phyloP scores from a whole-genome alignment of 1,140 invertebrate genomes.

The Brachionus calyciflorus region DNA sequence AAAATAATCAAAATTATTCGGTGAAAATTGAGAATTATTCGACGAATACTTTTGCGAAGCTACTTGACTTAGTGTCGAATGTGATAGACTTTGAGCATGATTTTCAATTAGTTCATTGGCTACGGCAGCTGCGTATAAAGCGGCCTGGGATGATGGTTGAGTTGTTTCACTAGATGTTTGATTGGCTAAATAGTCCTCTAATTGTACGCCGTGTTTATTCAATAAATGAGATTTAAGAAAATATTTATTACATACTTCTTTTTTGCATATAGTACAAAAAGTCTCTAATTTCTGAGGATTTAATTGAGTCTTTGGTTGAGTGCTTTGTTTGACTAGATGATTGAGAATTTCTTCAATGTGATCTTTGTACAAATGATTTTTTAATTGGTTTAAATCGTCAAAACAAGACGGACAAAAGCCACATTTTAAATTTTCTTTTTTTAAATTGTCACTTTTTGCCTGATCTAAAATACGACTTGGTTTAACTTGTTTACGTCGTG shows the following conservation, averaged over 20 bases:
- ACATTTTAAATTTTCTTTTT: background rate
- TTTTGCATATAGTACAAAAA: constrained; percentile 72
- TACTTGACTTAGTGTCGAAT: background rate
- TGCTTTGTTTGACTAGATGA: background rate
- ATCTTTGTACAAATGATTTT: constrained; percentile 44
- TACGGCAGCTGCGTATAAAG: constrained; percentile 8
- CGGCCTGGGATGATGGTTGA: background rate
- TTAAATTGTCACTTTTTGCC: too few species aligned
- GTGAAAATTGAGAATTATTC: background rate
- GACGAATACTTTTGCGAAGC: background rate
- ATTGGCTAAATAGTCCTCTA: constrained; percentile 32
- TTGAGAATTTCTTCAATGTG: constrained; percentile 34
- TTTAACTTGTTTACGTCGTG: background rate
- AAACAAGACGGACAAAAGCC: background rate
- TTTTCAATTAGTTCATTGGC: constrained; percentile 32
- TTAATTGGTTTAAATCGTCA: background rate
- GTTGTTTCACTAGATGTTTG: constrained; percentile 14
- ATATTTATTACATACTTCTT: constrained; percentile 64
- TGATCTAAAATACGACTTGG: background rate
- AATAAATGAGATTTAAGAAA: constrained; percentile 51
- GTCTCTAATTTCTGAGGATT: constrained; percentile 66
- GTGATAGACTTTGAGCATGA: background rate
- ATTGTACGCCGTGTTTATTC: constrained; percentile 36
- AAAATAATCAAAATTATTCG: constrained; percentile 20
- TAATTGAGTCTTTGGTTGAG: background rate